These are phyloP conservation scores for Nesoenas mayeri DNA, from an alignment of 2,113 vertebrate species.

Conservation along the genomic window DNA sequence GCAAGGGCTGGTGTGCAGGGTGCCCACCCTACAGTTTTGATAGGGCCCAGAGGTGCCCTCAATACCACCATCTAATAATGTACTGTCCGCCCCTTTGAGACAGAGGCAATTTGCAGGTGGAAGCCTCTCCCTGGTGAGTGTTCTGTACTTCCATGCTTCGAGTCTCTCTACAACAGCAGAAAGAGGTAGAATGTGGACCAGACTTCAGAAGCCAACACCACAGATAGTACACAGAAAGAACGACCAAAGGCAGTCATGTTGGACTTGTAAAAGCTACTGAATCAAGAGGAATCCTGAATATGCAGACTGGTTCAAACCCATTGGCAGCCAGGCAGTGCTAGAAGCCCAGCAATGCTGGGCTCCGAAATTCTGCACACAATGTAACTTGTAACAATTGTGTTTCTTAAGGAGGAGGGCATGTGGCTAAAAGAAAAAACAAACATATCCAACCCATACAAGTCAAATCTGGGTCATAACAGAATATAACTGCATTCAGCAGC, in stretches of 20 bases:
- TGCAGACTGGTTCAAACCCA: neutral
- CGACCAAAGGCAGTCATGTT: rapidly evolving
- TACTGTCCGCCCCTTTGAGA: neutral
- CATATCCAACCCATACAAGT: neutral
- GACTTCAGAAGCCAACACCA: neutral
- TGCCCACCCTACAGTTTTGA: neutral
- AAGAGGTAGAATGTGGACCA: neutral
- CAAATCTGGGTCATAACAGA: neutral
- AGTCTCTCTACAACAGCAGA: neutral
- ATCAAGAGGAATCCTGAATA: neutral
- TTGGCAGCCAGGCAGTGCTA: neutral
- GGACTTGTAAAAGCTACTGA: neutral
- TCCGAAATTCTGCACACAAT: neutral
- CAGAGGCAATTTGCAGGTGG: neutral
- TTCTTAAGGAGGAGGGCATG: neutral
- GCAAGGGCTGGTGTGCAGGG: neutral
- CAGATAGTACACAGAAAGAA: neutral
- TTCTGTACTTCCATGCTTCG: neutral
- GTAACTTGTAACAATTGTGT: neutral
- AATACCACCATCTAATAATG: neutral
- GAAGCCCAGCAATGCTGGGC: neutral
- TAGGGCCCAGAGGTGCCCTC: neutral
- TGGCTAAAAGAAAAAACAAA: neutral
- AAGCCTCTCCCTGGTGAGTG: neutral
- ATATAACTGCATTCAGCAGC: neutral